Evolutionary conservation across 2,797 vertebrate species (phyloP), one percentile per base, ranked within the genome.

Genomic region (Bradypodion ventrale): DNA sequence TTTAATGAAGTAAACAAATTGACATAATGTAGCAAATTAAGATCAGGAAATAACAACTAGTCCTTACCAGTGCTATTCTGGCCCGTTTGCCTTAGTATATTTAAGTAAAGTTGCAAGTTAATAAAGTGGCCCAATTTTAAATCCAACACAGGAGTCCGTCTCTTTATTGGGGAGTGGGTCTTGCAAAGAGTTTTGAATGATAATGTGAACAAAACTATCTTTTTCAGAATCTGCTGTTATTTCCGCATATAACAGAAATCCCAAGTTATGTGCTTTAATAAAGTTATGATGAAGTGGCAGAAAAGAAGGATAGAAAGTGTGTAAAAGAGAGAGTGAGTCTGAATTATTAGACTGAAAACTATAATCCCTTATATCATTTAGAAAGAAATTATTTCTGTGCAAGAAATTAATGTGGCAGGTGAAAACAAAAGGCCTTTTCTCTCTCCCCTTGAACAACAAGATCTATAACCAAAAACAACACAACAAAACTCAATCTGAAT

Each of bases 401-500:
- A 75, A 82, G 42, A 82, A 82, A 82, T 37, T 16, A 46, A 82
- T 35, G 7, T 65, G 60, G 40, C n/a, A 75, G 56, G 63, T 82
- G 59, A 75, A 82, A 82, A 21, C 70, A 63, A 79, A 44, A 44
- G 5, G 5, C 7, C 49, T 49, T 49, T 49, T 56, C 5, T 25
- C 63, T 27, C n/a, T 69, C 3, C 25, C 44, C 7, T 9, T 42
- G 40, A 35, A 46, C 29, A 72, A 60, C n/a, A 63, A n/a, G 56
- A n/a, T 63, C 27, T 35, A 74, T 15, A 46, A 73, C 19, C 10
- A 74, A 35, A 21, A 35, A 37, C 10, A 16, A 16, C 7, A 15
- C n/a, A 49, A 68, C 56, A 62, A 73, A 62, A 35, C 23, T 40
- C 37, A n/a, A 29, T 32, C 40, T 13, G 35, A 73, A 62, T 27